Percentiles rank a stretch among this genome's conserved stretches.
Conservation (phyloP, 2,888 invertebrate genomes). For the Nyleta sp. region DNA sequence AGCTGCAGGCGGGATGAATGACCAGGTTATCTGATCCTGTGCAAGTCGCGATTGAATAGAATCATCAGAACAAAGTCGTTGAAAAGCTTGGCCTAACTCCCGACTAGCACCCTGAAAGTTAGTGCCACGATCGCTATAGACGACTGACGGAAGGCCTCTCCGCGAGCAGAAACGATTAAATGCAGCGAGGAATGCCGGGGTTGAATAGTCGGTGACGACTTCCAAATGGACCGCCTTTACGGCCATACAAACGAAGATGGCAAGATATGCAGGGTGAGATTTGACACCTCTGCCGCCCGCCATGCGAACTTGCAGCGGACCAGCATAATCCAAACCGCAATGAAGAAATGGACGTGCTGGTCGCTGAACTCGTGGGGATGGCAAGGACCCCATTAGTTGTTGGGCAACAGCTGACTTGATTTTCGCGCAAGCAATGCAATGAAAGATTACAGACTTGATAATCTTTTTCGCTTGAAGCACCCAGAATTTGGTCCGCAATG, state of each 20-base stretch:
- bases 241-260: conserved; percentile 6
- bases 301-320: conserved; percentile 3
- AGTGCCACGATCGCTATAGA: conserved; percentile 9
- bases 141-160: neutral
- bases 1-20: neutral
- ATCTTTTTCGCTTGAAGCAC: neutral
- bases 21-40: neutral
- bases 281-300: conserved; percentile 1
- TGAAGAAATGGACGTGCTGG: conserved; percentile 3
- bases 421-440: neutral
- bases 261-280: neutral
- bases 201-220: neutral
- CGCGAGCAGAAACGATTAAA: conserved; percentile 1
- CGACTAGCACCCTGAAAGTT: conserved; percentile 6
- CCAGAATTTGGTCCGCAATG: neutral
- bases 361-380: neutral
- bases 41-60: neutral
- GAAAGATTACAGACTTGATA: neutral
- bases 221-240: conserved; percentile 9
- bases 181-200: neutral
- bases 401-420: neutral
- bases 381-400: conserved; percentile 6
- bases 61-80: too few relatives aligned
- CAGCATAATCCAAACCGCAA: conserved; percentile 13
- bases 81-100: neutral